Evolutionary conservation across 2,113 vertebrate genomes (phyloP).

Genomic region (Furnarius figulus): DNA sequence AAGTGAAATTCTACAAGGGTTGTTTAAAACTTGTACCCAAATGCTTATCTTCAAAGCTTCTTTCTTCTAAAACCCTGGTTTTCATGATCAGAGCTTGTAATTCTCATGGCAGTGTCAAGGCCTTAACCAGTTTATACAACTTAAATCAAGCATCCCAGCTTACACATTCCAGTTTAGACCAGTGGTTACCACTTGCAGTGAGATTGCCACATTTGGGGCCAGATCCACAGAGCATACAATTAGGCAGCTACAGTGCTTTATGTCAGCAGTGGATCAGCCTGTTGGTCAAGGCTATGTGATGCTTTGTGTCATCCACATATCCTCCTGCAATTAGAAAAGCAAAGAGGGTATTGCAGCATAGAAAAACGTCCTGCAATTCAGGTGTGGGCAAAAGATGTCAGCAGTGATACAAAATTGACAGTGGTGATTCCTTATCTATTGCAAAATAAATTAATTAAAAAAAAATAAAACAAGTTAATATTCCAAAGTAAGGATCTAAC

Average conservation of each 20-base stretch:
- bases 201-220: neutral
- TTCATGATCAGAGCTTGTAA: neutral
- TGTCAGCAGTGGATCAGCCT: neutral
- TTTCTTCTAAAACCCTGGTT: neutral
- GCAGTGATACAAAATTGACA: neutral
- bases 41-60: neutral
- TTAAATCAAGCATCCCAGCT: neutral
- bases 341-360: neutral
- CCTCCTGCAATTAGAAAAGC: neutral
- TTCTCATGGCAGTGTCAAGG: neutral
- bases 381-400: neutral
- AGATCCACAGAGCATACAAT: neutral
- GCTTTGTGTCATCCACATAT: neutral
- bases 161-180: neutral
- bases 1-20: neutral
- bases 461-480: neutral
- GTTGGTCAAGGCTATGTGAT: neutral
- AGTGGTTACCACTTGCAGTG: neutral
- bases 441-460: neutral
- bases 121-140: neutral
- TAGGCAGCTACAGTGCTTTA: neutral
- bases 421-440: neutral
- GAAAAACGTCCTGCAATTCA: neutral
- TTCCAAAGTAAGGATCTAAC: constrained; percentile 15
- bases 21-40: neutral